These are phyloP conservation scores for Eurytoma californica DNA, from an alignment of 2,888 invertebrate genomes.

Conservation along the genomic window DNA sequence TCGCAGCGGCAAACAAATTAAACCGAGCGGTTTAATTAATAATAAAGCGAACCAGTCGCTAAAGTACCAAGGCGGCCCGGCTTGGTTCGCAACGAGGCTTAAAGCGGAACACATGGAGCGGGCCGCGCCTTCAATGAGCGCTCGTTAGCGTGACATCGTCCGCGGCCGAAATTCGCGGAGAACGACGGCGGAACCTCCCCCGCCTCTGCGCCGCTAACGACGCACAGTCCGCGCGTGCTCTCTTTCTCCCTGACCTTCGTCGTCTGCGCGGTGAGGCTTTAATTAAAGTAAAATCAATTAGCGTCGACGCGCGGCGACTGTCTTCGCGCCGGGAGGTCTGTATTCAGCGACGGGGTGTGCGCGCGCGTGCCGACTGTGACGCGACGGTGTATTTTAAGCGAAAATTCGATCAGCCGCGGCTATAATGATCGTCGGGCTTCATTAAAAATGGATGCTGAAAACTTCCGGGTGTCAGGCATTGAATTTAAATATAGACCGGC, in stretches of 20 bases:
- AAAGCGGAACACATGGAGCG: conserved; percentile 33
- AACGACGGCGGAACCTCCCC: no score
- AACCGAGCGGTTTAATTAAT: conserved; percentile 41
- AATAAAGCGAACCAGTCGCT: conserved; percentile 11
- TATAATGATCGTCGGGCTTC: neutral
- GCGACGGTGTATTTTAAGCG: neutral
- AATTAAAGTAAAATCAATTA: no score
- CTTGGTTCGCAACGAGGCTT: neutral
- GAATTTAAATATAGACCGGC: no score
- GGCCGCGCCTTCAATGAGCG: conserved; percentile 1
- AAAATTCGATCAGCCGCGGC: conserved; percentile 17
- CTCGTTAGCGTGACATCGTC: conserved; percentile 14
- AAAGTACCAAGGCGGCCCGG: neutral
- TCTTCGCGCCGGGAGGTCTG: no score
- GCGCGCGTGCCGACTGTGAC: no score
- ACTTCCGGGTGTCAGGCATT: no score
- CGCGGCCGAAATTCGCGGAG: neutral
- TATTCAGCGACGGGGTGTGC: no score
- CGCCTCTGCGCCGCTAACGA: no score
- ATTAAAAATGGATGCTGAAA: conserved; percentile 22
- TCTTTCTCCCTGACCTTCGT: no score
- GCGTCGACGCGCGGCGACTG: no score
- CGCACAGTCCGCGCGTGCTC: no score
- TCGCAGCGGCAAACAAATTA: conserved; percentile 24
- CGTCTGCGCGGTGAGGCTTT: no score